Evolutionary conservation across 2,797 vertebrate species (phyloP).

Genomic region (Melopsittacus undulatus): DNA sequence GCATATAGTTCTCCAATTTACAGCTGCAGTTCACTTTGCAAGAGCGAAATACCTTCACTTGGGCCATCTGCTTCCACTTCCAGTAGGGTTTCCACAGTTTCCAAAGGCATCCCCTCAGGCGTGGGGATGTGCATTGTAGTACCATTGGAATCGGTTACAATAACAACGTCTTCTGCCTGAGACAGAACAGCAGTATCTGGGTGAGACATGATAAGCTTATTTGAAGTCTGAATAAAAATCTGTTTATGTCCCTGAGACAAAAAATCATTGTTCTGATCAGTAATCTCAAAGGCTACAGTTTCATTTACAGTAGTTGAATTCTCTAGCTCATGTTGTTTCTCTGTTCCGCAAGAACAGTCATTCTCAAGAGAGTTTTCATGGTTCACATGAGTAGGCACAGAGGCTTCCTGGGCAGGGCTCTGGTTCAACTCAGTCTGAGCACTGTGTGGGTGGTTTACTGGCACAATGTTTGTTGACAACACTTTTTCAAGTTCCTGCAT

Average conservation of each 20-base stretch:
- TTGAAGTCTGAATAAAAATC: slow-evolving; percentile 84
- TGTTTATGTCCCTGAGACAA: slow-evolving; percentile 74
- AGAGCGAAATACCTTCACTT: slow-evolving; percentile 68
- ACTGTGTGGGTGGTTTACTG: neutral
- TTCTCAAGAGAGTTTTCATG: neutral
- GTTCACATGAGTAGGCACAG: neutral
- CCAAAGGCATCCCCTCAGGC: slow-evolving; percentile 78
- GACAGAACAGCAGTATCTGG: slow-evolving; percentile 72
- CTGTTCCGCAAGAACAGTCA: neutral
- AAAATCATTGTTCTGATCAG: slow-evolving; percentile 53
- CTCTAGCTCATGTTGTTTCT: neutral
- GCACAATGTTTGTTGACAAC: slow-evolving; percentile 31
- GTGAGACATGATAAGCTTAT: slow-evolving; percentile 79
- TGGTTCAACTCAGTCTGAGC: neutral
- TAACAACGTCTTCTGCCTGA: slow-evolving; percentile 76
- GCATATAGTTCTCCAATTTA: slow-evolving; percentile 21
- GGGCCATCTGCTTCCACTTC: slow-evolving; percentile 76
- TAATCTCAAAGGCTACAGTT: slow-evolving; percentile 73
- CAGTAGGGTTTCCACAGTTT: slow-evolving; percentile 82
- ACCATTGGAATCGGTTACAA: slow-evolving; percentile 78
- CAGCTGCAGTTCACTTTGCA: slow-evolving; percentile 39
- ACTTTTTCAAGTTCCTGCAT: slow-evolving; percentile 70
- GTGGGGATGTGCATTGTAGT: slow-evolving; percentile 82
- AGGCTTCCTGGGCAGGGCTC: neutral
- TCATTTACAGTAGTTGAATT: slow-evolving; percentile 11